Percentiles rank a stretch among this genome's conserved stretches.
These are phyloP conservation scores for Polypterus senegalus DNA, from an alignment of 2,113 vertebrate genomes.

Conservation along the genomic window DNA sequence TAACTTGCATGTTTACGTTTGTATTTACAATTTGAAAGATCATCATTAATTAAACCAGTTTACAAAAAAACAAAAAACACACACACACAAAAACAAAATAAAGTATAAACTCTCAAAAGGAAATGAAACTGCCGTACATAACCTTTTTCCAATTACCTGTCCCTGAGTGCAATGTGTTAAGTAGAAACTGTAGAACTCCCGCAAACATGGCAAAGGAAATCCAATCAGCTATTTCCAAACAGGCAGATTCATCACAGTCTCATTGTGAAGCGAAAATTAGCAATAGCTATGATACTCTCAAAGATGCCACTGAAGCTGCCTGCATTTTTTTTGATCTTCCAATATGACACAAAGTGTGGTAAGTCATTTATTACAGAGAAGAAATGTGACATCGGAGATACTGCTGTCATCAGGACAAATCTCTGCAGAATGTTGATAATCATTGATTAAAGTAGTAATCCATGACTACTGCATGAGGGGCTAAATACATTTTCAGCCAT, in stretches of 20 bases:
- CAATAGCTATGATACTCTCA: background rate
- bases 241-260: background rate
- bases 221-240: background rate
- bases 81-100: too few species aligned
- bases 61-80: too few species aligned
- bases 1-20: too few species aligned
- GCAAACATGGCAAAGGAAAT: constrained; percentile 37
- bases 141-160: constrained; percentile 43
- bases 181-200: constrained; percentile 51
- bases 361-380: background rate
- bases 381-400: constrained; percentile 31
- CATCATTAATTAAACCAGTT: too few species aligned
- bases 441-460: constrained; percentile 39
- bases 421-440: constrained; percentile 46
- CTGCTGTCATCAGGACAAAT: constrained; percentile 45
- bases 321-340: background rate
- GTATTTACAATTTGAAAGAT: too few species aligned
- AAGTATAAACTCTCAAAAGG: background rate
- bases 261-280: background rate
- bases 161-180: constrained; percentile 42
- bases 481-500: constrained; percentile 19
- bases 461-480: constrained; percentile 17
- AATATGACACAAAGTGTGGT: too few species aligned
- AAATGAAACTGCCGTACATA: background rate
- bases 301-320: background rate